phyloP scores from a whole-genome alignment of 2,797 vertebrate species.

The Echiichthys vipera region DNA sequence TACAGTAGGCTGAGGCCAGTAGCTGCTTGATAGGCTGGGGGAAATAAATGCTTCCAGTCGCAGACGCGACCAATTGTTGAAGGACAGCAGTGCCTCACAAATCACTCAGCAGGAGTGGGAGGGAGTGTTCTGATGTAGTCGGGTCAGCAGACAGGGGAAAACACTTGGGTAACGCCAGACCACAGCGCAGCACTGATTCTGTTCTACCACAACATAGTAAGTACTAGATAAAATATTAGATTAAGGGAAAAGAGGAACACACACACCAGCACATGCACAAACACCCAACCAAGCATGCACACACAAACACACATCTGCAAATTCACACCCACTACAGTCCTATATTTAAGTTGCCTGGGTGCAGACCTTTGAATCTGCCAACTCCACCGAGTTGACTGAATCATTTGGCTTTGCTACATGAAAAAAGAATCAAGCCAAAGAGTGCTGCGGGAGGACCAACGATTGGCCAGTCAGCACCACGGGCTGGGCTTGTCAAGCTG shows the following conservation, averaged over 20 bases:
- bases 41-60: conserved; percentile 60
- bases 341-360: conserved; percentile 33
- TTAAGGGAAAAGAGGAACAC: background rate
- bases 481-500: too few relatives aligned
- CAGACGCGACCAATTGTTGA: conserved; percentile 67
- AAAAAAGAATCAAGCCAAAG: too few relatives aligned
- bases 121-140: conserved; percentile 27
- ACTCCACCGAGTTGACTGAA: too few relatives aligned
- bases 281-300: background rate
- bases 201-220: conserved; percentile 11
- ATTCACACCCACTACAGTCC: conserved; percentile 4
- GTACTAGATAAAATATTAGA: background rate
- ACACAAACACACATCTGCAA: background rate
- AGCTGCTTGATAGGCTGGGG: conserved; percentile 48
- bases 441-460: too few relatives aligned
- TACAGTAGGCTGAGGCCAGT: conserved; percentile 49
- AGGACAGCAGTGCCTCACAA: conserved; percentile 62
- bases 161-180: background rate
- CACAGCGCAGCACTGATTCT: conserved; percentile 13
- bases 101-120: conserved; percentile 49
- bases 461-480: too few relatives aligned
- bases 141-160: conserved; percentile 52
- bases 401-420: too few relatives aligned
- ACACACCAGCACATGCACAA: background rate
- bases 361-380: too few relatives aligned